A percentile compares a stretch with the other conserved stretches of the same genome.
Evolutionary conservation across 1,140 invertebrate genomes (phyloP).

Genomic region (Drosophila pachea): DNA sequence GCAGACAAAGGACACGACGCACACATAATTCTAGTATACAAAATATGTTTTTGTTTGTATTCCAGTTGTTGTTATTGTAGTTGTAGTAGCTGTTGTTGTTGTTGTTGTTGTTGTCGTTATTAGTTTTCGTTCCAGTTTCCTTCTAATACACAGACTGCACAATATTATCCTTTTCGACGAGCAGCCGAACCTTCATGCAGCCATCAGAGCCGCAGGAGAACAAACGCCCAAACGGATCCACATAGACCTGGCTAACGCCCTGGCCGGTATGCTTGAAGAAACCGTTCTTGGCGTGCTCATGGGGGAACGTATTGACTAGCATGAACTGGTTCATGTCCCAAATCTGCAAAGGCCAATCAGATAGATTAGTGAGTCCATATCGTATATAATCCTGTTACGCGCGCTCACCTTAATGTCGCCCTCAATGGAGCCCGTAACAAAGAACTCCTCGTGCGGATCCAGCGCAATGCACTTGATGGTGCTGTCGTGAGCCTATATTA

Average conservation of each 20-base stretch:
- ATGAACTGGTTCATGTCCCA: slow-evolving; percentile 94
- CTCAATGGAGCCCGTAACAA: slow-evolving; percentile 98
- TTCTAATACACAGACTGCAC: slow-evolving; percentile 73
- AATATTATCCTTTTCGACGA: slow-evolving; percentile 82
- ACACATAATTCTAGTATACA: slow-evolving; percentile 32
- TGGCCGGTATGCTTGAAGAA: slow-evolving; percentile 98
- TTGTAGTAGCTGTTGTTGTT: slow-evolving; percentile 6
- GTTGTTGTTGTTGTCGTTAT: slow-evolving; percentile 16
- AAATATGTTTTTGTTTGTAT: slow-evolving; percentile 11
- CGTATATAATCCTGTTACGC: too few relatives aligned
- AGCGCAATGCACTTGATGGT: slow-evolving; percentile 96
- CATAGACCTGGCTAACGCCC: slow-evolving; percentile 96
- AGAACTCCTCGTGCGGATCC: slow-evolving; percentile 96
- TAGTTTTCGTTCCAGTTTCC: slow-evolving; percentile 15
- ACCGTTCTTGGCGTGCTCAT: slow-evolving; percentile 94
- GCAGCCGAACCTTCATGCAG: slow-evolving; percentile 96
- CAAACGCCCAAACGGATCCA: slow-evolving; percentile 91
- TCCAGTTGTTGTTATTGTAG: slow-evolving; percentile 11
- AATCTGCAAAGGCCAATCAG: slow-evolving; percentile 83
- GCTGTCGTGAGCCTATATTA: slow-evolving; percentile 89
- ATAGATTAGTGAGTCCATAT: too few relatives aligned
- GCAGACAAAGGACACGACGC: slow-evolving; percentile 17
- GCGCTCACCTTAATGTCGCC: slow-evolving; percentile 96
- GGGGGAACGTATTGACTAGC: slow-evolving; percentile 91
- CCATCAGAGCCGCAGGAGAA: slow-evolving; percentile 99